phyloP scores from a whole-genome alignment of 1,140 invertebrate species.

The Calephelis virginiensis region DNA sequence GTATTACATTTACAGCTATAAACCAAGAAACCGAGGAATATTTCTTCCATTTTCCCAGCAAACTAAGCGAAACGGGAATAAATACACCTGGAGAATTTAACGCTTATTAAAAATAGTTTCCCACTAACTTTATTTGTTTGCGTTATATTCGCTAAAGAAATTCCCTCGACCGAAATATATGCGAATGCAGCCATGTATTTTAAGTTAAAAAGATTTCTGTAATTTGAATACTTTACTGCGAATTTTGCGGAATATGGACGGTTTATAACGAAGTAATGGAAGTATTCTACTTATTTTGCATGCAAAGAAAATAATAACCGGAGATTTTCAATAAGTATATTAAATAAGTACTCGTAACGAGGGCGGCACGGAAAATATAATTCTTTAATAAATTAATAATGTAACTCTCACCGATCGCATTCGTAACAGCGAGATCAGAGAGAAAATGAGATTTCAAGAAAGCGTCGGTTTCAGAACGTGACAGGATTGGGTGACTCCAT shows the following conservation, averaged over 20 bases:
- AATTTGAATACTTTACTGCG: slow-evolving; percentile 12
- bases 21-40: slow-evolving; percentile 6
- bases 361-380: too few species aligned
- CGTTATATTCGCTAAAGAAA: slow-evolving; percentile 17
- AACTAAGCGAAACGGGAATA: not conserved
- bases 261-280: slow-evolving; percentile 4
- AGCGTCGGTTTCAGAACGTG: too few species aligned
- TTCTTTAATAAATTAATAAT: too few species aligned
- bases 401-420: too few species aligned
- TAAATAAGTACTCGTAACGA: too few species aligned
- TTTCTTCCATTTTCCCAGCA: not conserved
- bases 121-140: slow-evolving; percentile 17
- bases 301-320: too few species aligned
- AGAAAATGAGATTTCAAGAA: too few species aligned
- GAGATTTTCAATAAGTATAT: too few species aligned
- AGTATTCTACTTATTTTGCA: too few species aligned
- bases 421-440: too few species aligned
- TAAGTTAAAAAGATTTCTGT: slow-evolving; percentile 8
- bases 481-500: too few species aligned
- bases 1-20: too few species aligned
- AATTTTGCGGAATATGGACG: slow-evolving; percentile 7
- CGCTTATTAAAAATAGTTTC: slow-evolving; percentile 15
- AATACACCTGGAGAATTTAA: slow-evolving; percentile 13
- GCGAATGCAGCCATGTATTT: slow-evolving; percentile 13
- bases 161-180: slow-evolving; percentile 15